Evolutionary conservation across 2,797 vertebrate species (phyloP), one percentile per base, ranked within the genome.

Genomic region (Neosilurus hyrtlii): DNA sequence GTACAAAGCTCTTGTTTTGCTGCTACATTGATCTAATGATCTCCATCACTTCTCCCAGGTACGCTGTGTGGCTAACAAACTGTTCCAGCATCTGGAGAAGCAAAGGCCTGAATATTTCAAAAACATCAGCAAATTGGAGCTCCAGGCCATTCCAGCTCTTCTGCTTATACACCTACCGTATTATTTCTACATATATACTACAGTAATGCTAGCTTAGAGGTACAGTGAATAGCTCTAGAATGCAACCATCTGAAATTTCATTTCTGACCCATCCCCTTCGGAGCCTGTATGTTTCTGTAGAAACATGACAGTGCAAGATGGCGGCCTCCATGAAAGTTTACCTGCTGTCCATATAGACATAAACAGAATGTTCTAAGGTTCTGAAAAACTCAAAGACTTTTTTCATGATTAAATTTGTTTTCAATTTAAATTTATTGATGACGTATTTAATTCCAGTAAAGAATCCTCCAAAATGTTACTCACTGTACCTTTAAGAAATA

Each of bases 81-180:
- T 94, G 54, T 94, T 94, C 54, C 15, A 5, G 0, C 83, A 75
- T 78, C 86, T 92, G 84, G 89, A 91, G 78, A 86, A 86, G 82
- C 3, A 82, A 82, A 90, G 89, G 81, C 2, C 24, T 0, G 78
- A 86, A 57, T 94, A 88, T 85, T 94, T 93, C 83, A 73, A 77
- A 84, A 89, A 67, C 83, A 90, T 95, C 83, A 89, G 88, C 2
- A 43, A 26, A 24, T 77, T 89, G 1, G 91, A 94, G 86, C 78
- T 95, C 83, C 52, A 89, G 1, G 43, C 66, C 2, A 93, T 95
- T 84, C 90, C 93, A 11, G 54, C 88, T 7, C 0, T 35, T 2
- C 24, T 93, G 6, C 86, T 94, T 26, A 78, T 90, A 80, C 77
- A 89, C 16, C 80, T 95, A 30, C 88, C 82, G 94, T 95, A 89